These are phyloP conservation scores for Rhopilema esculentum DNA, from an alignment of 30 jellyfish, hydroid and myxozoan genomes.

Conservation along the genomic window DNA sequence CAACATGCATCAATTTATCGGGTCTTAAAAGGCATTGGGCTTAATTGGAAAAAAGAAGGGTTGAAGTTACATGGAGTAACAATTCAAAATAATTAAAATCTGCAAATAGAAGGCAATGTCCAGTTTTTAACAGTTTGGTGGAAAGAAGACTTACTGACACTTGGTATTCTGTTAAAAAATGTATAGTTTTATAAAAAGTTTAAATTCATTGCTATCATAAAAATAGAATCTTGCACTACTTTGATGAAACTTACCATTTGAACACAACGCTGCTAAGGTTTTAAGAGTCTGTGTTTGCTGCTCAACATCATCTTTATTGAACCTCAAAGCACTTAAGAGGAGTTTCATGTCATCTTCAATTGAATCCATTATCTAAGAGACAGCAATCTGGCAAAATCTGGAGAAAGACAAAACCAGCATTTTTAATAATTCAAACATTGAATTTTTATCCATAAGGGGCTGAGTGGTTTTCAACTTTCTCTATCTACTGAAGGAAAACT, in stretches of 20 bases:
- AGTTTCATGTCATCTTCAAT: slow-evolving; percentile 76
- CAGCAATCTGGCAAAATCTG: not conserved
- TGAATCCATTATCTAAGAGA: slow-evolving; percentile 35
- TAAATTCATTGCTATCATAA: too few relatives aligned
- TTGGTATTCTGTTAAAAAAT: too few relatives aligned
- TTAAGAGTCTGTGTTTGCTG: slow-evolving; percentile 84
- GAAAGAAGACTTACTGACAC: too few relatives aligned
- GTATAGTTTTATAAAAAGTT: too few relatives aligned
- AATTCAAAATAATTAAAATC: too few relatives aligned
- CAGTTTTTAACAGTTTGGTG: too few relatives aligned
- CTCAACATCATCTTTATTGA: slow-evolving; percentile 56
- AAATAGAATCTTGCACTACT: too few relatives aligned
- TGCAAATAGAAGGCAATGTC: too few relatives aligned
- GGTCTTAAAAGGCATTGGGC: too few relatives aligned
- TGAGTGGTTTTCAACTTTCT: not conserved
- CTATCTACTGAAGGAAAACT: not conserved
- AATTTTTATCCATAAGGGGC: not conserved
- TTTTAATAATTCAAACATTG: not conserved
- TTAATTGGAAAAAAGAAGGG: too few relatives aligned
- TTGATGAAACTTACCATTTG: slow-evolving; percentile 53
- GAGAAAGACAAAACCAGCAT: not conserved
- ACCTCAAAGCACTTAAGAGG: slow-evolving; percentile 69
- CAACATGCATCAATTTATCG: too few relatives aligned
- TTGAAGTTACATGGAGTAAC: too few relatives aligned
- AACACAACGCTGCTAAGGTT: slow-evolving; percentile 79